Evolutionary conservation across 37 sponge, comb jelly and placozoan species (phyloP).

Genomic region (Geodia barretti): DNA sequence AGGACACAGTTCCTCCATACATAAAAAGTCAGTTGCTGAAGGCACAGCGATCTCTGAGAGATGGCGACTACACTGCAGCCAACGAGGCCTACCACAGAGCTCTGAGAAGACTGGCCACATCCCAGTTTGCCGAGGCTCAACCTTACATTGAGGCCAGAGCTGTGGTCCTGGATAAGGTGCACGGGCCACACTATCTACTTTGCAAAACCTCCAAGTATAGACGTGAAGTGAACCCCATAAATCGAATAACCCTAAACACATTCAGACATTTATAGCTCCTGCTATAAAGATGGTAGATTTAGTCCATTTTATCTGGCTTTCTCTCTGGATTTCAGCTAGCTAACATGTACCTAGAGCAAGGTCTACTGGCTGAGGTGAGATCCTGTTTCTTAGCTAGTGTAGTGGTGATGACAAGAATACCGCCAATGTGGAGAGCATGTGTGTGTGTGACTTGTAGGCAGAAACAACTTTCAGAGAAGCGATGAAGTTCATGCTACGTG

Average conservation of each 20-base stretch:
- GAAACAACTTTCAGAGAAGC: slow-evolving; percentile 40
- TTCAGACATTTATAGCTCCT: neutral
- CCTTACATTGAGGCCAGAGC: slow-evolving; percentile 48
- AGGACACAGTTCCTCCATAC: slow-evolving; percentile 22
- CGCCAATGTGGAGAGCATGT: too few species aligned
- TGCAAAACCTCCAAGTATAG: slow-evolving; percentile 9
- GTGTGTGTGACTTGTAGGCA: slow-evolving; percentile 28
- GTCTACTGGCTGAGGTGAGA: slow-evolving; percentile 10
- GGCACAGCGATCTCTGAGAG: slow-evolving; percentile 18
- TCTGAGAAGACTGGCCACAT: slow-evolving; percentile 8
- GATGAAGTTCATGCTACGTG: slow-evolving; percentile 21
- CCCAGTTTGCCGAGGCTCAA: slow-evolving; percentile 3
- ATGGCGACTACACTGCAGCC: slow-evolving; percentile 19
- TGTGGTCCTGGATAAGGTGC: slow-evolving; percentile 30
- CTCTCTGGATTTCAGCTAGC: slow-evolving; percentile 23
- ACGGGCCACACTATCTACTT: neutral
- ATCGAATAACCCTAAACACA: neutral
- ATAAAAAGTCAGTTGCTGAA: slow-evolving; percentile 22
- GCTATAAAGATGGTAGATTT: too few species aligned
- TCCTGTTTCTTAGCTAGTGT: neutral
- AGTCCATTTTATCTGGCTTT: too few species aligned
- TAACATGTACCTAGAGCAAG: slow-evolving; percentile 24
- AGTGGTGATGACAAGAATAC: neutral
- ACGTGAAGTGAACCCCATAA: slow-evolving; percentile 2
- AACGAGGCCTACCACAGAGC: slow-evolving; percentile 32